These are phyloP conservation scores for Sus cebifrons DNA, from an alignment of 2,797 vertebrate genomes.

Conservation along the genomic window DNA sequence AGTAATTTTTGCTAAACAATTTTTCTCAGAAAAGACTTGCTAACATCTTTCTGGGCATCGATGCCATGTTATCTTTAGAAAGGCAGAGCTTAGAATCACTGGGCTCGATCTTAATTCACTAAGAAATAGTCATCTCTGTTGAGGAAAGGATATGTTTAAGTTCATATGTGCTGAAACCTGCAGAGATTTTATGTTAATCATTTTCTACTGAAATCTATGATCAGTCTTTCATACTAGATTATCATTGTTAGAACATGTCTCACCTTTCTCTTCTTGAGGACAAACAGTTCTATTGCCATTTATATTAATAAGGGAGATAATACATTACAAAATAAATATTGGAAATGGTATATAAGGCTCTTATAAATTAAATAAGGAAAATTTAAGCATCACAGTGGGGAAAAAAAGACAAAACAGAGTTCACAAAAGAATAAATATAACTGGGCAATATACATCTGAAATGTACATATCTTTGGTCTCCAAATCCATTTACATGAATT, in stretches of 20 bases:
- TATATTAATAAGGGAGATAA: background rate
- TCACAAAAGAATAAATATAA: constrained; percentile 50
- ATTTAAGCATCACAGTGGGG: background rate
- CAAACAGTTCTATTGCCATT: background rate
- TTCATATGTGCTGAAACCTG: background rate
- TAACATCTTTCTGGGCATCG: background rate
- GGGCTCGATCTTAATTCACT: background rate
- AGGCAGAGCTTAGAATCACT: background rate
- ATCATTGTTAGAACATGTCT: background rate
- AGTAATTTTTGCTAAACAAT: constrained; percentile 14
- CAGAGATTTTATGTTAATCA: background rate
- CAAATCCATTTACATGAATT: constrained; percentile 21
- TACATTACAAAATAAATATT: constrained; percentile 51
- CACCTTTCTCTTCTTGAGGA: background rate
- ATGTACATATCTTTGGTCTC: background rate
- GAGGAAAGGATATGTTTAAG: background rate
- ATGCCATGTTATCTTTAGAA: background rate
- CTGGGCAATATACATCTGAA: background rate
- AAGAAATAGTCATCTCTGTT: background rate
- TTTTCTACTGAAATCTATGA: background rate
- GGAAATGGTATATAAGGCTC: background rate
- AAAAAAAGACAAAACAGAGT: constrained; percentile 17
- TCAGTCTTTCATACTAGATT: background rate
- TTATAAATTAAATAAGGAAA: constrained; percentile 50
- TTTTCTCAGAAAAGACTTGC: constrained; percentile 21